Percentiles rank a stretch among this genome's conserved stretches.
Evolutionary conservation across 2,113 vertebrate species (phyloP).

Genomic region (Scartelaos histophorus): DNA sequence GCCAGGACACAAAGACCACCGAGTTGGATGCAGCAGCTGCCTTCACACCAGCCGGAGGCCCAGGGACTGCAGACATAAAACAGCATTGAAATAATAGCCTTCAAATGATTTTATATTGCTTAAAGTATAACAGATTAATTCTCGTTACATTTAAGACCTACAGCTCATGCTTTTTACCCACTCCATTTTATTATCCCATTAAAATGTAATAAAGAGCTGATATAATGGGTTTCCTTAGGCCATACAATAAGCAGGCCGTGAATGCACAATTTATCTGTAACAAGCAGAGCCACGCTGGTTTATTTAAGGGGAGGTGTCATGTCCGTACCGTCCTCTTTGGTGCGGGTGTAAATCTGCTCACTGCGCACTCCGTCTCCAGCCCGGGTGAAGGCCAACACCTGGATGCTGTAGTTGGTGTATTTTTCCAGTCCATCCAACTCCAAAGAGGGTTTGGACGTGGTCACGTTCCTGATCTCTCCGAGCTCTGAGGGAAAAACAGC

Average conservation of each 20-base stretch:
- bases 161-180: slow-evolving; percentile 17
- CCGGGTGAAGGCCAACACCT: slow-evolving; percentile 93
- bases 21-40: slow-evolving; percentile 89
- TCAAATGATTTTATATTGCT: slow-evolving; percentile 6
- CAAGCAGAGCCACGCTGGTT: not conserved
- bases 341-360: slow-evolving; percentile 95
- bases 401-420: slow-evolving; percentile 98
- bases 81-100: slow-evolving; percentile 6
- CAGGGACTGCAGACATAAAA: slow-evolving; percentile 82
- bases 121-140: slow-evolving; percentile 15
- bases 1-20: slow-evolving; percentile 93
- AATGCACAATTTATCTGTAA: not conserved
- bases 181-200: slow-evolving; percentile 12
- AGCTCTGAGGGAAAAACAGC: slow-evolving; percentile 79
- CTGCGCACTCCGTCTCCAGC: slow-evolving; percentile 94
- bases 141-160: not conserved
- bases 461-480: slow-evolving; percentile 95
- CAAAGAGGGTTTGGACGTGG: slow-evolving; percentile 88
- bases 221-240: slow-evolving; percentile 3
- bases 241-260: not conserved
- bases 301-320: not conserved
- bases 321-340: slow-evolving; percentile 93
- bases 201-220: slow-evolving; percentile 7
- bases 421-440: slow-evolving; percentile 96
- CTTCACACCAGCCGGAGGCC: slow-evolving; percentile 91